Base-by-base conservation (phyloP, 1,140 invertebrate genomes). In the Drepana arcuata region DNA sequence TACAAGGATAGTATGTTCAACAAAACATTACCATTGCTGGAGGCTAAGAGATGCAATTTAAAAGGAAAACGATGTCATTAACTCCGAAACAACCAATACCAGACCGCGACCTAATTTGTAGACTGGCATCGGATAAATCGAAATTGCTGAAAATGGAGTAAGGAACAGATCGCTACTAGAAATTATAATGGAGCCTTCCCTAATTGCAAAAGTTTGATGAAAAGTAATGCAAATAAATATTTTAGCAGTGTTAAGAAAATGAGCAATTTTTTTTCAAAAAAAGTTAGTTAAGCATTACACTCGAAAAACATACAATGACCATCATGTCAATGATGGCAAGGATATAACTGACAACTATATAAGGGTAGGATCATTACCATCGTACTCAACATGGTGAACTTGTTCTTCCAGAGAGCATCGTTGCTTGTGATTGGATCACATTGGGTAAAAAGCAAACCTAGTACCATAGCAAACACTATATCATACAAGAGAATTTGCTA, bases 11-110 rank as follows among this genome's bases (percentile, higher is more conserved):
- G 35, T 39, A 39, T 11, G 36, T 46, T 40, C 27, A 26, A 30
- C 2, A 16, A 31, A 27, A 14, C 37, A 40, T 34, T 28, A 43
- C 41, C 23, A 23, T 12, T 18, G 26, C 13, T 18, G 14, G 16
- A 10, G 10, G 27, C 31, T 34, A 41, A 25, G 29, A 36, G 41
- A 48, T 48, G 49, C 40, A 52, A 52, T 52, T 48, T 48, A 29
- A 40, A 47, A 52, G 36, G 39, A 48, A 52, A 52, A 44, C 41
- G 49, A 34, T 39, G 40, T 37, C 44, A 52, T 52, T 47, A 48
- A 44, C 34, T 47, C 28, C 13, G 25, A 35, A 41, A 37, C 28
- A 37, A 13, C 38, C 21, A n/a, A 31, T 33, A 26, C 28, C 16
- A 14, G 18, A n/a, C 15, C 9, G 25, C 16, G 31, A 16, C 15